A percentile compares a stretch with the other conserved stretches of the same genome.
These are phyloP conservation scores for Etheostoma nigrum DNA, from an alignment of 2,797 vertebrate species.

Conservation along the genomic window DNA sequence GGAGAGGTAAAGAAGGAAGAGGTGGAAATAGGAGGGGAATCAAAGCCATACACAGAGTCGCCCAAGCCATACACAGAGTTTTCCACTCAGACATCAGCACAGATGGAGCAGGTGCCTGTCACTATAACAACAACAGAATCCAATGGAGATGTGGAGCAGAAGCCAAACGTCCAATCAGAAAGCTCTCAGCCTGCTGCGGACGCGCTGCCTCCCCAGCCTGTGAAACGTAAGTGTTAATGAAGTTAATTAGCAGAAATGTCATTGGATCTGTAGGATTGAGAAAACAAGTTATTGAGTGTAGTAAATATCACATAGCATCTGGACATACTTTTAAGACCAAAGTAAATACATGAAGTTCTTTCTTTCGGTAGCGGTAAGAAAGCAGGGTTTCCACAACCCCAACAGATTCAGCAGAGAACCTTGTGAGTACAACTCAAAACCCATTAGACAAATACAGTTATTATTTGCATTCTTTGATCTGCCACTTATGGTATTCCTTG, in stretches of 20 bases:
- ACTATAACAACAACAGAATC: constrained; percentile 64
- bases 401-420: constrained; percentile 90
- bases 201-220: constrained; percentile 63
- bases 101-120: constrained; percentile 64
- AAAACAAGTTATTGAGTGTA: background rate
- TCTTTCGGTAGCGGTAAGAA: constrained; percentile 80
- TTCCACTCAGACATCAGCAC: constrained; percentile 50
- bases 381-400: constrained; percentile 87
- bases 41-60: constrained; percentile 73
- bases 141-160: constrained; percentile 63
- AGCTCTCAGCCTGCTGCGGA: constrained; percentile 62
- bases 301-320: background rate
- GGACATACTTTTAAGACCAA: background rate
- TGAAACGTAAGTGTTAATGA: constrained; percentile 74
- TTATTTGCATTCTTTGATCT: background rate
- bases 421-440: constrained; percentile 76
- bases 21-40: constrained; percentile 57
- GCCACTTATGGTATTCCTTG: background rate
- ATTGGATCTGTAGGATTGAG: background rate
- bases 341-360: background rate
- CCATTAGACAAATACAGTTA: background rate
- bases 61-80: constrained; percentile 73
- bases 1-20: constrained; percentile 73
- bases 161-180: constrained; percentile 68
- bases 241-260: background rate